Percentiles rank a stretch among this genome's conserved stretches.
Conservation (phyloP, 1,140 invertebrate genomes). For the Drosophila lacertosa region DNA sequence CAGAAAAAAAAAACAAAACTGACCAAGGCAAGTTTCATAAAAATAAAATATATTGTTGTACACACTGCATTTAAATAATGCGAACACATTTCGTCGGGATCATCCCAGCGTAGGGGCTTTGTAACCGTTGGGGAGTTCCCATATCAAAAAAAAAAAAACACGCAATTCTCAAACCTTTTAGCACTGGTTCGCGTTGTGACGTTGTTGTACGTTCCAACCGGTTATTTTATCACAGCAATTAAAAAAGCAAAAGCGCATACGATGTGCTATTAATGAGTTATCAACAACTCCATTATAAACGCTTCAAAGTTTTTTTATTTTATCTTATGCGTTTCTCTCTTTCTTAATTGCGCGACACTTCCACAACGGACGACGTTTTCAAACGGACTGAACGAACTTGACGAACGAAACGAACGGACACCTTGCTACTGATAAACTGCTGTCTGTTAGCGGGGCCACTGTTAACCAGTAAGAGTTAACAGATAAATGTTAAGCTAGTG, state of each 20-base stretch:
- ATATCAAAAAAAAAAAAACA: neutral
- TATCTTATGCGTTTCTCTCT: constrained; percentile 13
- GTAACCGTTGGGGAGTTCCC: constrained; percentile 17
- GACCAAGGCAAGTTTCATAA: neutral
- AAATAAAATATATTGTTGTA: neutral
- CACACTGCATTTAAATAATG: neutral
- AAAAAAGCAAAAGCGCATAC: constrained; percentile 34
- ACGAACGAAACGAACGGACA: constrained; percentile 32
- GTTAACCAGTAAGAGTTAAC: constrained; percentile 3
- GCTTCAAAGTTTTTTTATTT: neutral
- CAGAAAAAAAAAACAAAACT: too few species aligned
- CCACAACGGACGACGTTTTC: constrained; percentile 16
- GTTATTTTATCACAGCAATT: constrained; percentile 40
- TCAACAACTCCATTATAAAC: constrained; percentile 27
- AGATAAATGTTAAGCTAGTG: constrained; percentile 9
- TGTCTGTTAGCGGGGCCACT: neutral
- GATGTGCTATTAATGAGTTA: constrained; percentile 41
- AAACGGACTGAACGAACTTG: constrained; percentile 39
- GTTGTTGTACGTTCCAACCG: constrained; percentile 31
- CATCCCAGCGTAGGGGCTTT: too few species aligned
- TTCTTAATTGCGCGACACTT: constrained; percentile 11
- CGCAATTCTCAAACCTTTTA: neutral
- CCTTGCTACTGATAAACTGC: constrained; percentile 16
- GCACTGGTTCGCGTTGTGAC: constrained; percentile 12
- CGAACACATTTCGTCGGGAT: neutral